phyloP scores from a whole-genome alignment of 92 coral and sea anemone species.

The Parazoanthus darwini region DNA sequence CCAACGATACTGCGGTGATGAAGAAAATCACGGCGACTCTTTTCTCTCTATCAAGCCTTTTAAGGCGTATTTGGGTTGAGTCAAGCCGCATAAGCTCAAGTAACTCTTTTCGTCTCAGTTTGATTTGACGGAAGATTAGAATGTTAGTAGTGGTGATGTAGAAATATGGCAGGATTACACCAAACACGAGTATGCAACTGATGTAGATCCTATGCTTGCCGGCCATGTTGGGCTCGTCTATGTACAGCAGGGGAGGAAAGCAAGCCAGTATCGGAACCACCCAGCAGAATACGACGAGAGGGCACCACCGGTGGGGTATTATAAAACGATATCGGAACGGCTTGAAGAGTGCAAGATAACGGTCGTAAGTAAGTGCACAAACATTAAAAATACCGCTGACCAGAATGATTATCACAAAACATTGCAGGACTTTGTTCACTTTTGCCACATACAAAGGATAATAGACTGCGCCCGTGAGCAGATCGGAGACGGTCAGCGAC shows the following conservation, averaged over 20 bases:
- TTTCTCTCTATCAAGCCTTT: conserved; percentile 15
- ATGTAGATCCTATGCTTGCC: conserved; percentile 1
- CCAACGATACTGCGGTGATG: conserved; percentile 16
- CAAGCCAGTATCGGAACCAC: conserved; percentile 4
- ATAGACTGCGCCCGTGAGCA: conserved; percentile 32
- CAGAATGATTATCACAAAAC: conserved; percentile 32
- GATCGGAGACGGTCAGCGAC: conserved; percentile 19
- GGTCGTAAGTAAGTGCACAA: conserved; percentile 23
- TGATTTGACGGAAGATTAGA: conserved; percentile 21
- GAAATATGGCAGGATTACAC: conserved; percentile 8
- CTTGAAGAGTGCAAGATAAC: conserved; percentile 28
- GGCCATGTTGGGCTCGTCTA: conserved; percentile 2
- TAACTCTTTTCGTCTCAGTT: neutral
- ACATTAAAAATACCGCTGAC: conserved; percentile 21
- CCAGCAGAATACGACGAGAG: conserved; percentile 24
- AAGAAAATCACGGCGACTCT: conserved; percentile 6
- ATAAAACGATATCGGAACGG: conserved; percentile 36
- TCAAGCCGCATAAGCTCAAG: neutral
- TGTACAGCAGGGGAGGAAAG: conserved; percentile 18
- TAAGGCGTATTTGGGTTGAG: conserved; percentile 25
- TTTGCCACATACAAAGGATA: conserved; percentile 9
- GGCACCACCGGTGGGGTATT: conserved; percentile 31
- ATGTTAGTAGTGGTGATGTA: conserved; percentile 16
- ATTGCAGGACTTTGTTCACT: conserved; percentile 2
- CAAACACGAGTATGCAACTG: conserved; percentile 3